Evolutionary conservation across 1,140 invertebrate species (phyloP).

Genomic region (Pogonus chalceus): DNA sequence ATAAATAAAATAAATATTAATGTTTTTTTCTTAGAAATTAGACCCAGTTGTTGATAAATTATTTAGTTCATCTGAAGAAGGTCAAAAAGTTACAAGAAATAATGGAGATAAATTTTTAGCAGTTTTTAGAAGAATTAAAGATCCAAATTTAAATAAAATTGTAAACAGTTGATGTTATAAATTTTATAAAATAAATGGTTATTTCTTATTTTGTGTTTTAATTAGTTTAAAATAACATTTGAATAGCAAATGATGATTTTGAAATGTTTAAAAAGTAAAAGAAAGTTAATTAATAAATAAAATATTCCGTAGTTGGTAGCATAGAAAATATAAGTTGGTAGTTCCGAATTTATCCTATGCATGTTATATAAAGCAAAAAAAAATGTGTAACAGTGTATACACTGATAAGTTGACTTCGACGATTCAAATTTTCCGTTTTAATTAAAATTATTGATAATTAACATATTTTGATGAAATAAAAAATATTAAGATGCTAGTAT

Average conservation of each 20-base stretch:
- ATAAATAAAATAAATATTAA: conserved; percentile 9
- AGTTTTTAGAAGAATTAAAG: conserved; percentile 67
- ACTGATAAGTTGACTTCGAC: neutral
- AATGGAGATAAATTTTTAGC: conserved; percentile 89
- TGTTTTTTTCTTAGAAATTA: conserved; percentile 43
- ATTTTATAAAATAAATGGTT: too few relatives aligned
- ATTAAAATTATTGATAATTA: too few relatives aligned
- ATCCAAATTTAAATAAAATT: conserved; percentile 34
- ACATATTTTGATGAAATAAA: too few relatives aligned
- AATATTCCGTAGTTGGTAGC: neutral
- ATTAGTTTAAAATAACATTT: conserved; percentile 9
- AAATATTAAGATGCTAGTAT: too few relatives aligned
- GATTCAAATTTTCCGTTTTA: too few relatives aligned
- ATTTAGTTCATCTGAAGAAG: conserved; percentile 92
- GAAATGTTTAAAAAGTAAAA: neutral
- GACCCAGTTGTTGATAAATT: conserved; percentile 85
- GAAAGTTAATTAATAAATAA: neutral
- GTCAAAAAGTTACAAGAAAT: conserved; percentile 94
- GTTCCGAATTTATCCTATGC: conserved; percentile 6
- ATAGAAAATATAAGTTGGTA: conserved; percentile 1
- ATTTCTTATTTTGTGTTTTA: conserved; percentile 10
- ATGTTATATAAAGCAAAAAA: neutral
- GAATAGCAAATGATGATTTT: neutral
- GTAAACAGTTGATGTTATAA: conserved; percentile 12
- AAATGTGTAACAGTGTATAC: neutral